Evolutionary conservation across 2,797 vertebrate genomes (phyloP).

Genomic region (Rhabdophis nuchalis): DNA sequence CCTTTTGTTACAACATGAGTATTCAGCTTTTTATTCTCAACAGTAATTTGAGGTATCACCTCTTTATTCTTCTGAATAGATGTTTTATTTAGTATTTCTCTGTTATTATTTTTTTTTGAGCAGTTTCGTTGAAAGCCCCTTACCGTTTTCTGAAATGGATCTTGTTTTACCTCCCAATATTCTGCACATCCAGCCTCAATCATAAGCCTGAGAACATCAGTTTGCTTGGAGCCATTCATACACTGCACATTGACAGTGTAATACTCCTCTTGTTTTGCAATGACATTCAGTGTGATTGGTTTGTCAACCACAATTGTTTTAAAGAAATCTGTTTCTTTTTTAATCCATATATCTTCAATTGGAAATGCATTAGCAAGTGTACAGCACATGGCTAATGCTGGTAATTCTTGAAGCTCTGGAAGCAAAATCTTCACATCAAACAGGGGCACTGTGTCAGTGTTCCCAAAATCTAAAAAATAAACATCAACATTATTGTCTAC

Average conservation of each 20-base stretch:
- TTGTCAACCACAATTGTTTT: conserved; percentile 73
- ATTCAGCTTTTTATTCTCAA: conserved; percentile 18
- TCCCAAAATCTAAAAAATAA: conserved; percentile 89
- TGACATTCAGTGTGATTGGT: conserved; percentile 71
- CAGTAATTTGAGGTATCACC: neutral
- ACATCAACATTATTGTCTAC: conserved; percentile 72
- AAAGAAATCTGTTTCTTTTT: conserved; percentile 74
- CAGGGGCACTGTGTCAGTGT: conserved; percentile 80
- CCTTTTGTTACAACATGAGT: neutral
- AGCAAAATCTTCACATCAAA: conserved; percentile 82
- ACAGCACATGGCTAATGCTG: conserved; percentile 83
- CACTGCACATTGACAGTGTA: conserved; percentile 74
- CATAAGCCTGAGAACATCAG: conserved; percentile 71
- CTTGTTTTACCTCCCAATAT: conserved; percentile 63
- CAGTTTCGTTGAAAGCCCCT: neutral
- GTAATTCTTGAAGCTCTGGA: conserved; percentile 71
- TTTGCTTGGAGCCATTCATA: conserved; percentile 52
- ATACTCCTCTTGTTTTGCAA: conserved; percentile 69
- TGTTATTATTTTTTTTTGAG: conserved; percentile 9
- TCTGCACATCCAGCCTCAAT: conserved; percentile 74
- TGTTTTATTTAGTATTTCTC: neutral
- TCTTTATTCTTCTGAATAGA: neutral
- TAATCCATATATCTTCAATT: conserved; percentile 78
- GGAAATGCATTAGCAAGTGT: conserved; percentile 76
- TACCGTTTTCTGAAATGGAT: neutral